Evolutionary conservation across 2,888 invertebrate genomes (phyloP), one percentile per base, ranked within the genome.

Genomic region (Lasiommata megera): DNA sequence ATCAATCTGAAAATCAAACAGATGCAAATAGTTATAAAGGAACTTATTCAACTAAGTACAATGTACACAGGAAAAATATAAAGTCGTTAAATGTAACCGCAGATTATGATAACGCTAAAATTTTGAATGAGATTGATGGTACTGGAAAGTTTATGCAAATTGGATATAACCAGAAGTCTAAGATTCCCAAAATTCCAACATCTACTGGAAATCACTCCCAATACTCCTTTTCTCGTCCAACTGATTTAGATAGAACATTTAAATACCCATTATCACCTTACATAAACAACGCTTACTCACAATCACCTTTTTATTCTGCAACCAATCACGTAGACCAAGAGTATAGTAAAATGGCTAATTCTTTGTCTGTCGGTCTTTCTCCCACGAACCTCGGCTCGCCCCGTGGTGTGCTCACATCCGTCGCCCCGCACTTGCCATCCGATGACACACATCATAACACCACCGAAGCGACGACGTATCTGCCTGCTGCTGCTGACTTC

Each of bases 271-370:
- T 48, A 7, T 28, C 53, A 53, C 53, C 44, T 52, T 23, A 40
- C 44, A 55, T 37, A 52, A 48, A 52, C 9, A 54, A 48, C 43
- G 57, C 60, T 62, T 57, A 54, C 40, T 36, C 23, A 52, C 51
- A 56, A 28, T 46, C 54, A 56, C 29, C 41, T 48, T 40, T 48
- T 43, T 34, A 46, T 23, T 48, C 52, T 50, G 43, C 44, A 46
- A 57, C 46, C 43, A 55, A 80, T 69, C 82, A 81, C 76, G 76
- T 87, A 82, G 80, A 82, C 72, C 72, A 74, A 72, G 79, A 85
- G 70, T 77, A 79, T 72, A 88, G 88, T 87, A 83, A 79, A 82
- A 83, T 90, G 81, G 91, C 92, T 93, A 93, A 93, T 89, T 91
- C 87, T 90, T 71, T 92, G 90, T 88, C 79, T 87, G 74, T 84